Evolutionary conservation across 2,888 invertebrate species (phyloP), one percentile per base, ranked within the genome.

Genomic region (Tipula unca): DNA sequence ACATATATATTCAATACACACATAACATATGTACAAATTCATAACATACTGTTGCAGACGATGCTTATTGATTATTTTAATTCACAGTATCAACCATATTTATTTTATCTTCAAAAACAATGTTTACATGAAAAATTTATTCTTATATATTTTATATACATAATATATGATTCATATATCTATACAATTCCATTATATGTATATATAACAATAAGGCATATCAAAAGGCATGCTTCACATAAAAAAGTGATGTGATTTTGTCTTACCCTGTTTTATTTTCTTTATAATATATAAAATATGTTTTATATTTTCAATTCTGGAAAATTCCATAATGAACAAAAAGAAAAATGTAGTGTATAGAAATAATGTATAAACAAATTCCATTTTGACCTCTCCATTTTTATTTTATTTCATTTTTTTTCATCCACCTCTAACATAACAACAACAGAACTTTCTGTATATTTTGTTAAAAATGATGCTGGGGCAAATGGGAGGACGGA

Each of bases 261-360:
- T 69, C 69, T 69, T 13, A 69, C 69, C 69, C 69, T 69, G 69
- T 69, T 69, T 69, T 25, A 20, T 25, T 69, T 69, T 69, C 48
- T 48, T 48, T 48, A n/a, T 48, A 35, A 17, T 82, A 82, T 82
- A 83, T 83, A 35, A n/a, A 83, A 83, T 83, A 83, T 83, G 29
- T 83, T 83, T 32, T 83, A 69, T 69, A 83, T 83, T 83, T 83
- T 83, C 83, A 83, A 69, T 69, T 69, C 69, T 69, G 69, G 69
- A 69, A 69, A 69, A 69, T 69, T 69, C 69, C 69, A 69, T 69
- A 69, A 69, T 69, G 69, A 69, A 69, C 69, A 69, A 69, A 69
- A 69, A 69, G 69, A 69, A 69, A 69, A 69, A 69, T 69, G 69
- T 69, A 48, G n/a, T 48, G 25, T 69, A 69, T 20, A 69, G 25